These are phyloP conservation scores for Ferrisia virgata DNA, from an alignment of 2,888 invertebrate genomes.

Conservation along the genomic window DNA sequence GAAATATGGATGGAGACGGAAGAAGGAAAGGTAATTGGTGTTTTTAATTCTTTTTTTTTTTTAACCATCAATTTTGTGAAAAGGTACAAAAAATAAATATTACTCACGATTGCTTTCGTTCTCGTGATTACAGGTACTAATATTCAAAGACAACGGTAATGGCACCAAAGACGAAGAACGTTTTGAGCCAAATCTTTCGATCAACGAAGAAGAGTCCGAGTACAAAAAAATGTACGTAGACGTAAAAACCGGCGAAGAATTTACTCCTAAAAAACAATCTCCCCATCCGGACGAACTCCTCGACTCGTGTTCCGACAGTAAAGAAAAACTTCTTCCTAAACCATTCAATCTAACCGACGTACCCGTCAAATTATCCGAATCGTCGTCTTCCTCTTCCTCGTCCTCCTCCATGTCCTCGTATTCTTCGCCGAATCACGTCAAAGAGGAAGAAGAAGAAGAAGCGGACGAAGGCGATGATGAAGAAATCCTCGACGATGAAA, in stretches of 20 bases:
- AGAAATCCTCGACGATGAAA: neutral
- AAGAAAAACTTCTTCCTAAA: neutral
- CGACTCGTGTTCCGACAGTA: neutral
- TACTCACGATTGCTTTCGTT: neutral
- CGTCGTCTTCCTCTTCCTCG: constrained; percentile 18
- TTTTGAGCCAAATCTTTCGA: constrained; percentile 16
- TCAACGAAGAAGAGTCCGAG: constrained; percentile 27
- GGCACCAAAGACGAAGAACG: neutral
- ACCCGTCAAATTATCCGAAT: neutral
- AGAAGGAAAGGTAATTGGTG: constrained; percentile 50
- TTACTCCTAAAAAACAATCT: constrained; percentile 8
- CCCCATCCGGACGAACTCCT: neutral
- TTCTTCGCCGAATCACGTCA: constrained; percentile 1
- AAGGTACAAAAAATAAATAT: no score
- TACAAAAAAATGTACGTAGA: constrained; percentile 42
- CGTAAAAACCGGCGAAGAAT: constrained; percentile 38
- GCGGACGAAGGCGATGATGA: neutral
- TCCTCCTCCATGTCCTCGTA: constrained; percentile 6
- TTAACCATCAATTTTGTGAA: neutral
- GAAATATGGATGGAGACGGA: constrained; percentile 59
- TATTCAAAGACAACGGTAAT: constrained; percentile 29
- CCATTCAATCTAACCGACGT: neutral
- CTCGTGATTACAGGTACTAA: neutral
- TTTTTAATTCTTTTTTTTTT: no score
- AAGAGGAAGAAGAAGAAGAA: constrained; percentile 11